Evolutionary conservation across 2,113 vertebrate species (phyloP).

Genomic region (Lichenostomus cassidix): DNA sequence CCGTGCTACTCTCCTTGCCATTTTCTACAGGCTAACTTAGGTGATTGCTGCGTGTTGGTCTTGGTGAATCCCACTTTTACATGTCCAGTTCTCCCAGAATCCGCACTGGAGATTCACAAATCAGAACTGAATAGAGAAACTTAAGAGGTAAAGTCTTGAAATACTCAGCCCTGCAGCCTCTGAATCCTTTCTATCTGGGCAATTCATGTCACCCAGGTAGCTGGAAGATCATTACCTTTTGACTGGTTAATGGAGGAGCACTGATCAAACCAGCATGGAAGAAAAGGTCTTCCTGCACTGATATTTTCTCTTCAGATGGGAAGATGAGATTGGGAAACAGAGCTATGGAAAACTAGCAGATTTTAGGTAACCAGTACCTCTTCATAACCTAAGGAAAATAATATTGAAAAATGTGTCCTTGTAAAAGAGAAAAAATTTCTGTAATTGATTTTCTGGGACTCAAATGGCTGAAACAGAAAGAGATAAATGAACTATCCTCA

Average conservation of each 20-base stretch:
- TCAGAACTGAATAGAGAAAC: neutral
- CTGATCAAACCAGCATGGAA: neutral
- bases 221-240: neutral
- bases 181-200: neutral
- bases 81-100: neutral
- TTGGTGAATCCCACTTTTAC: neutral
- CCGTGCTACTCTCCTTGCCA: neutral
- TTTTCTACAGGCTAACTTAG: neutral
- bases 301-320: neutral
- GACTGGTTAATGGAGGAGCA: neutral
- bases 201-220: neutral
- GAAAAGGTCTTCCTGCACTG: neutral
- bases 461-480: neutral
- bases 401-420: neutral
- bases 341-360: neutral
- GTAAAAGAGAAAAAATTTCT: slow-evolving; percentile 3
- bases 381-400: neutral
- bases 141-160: neutral
- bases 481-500: neutral
- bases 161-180: neutral
- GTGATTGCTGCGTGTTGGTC: neutral
- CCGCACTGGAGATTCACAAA: neutral
- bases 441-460: neutral
- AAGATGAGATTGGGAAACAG: neutral
- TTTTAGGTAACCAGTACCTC: neutral